phyloP scores from a whole-genome alignment of 2,888 invertebrate genomes.

The Tachina lurida region DNA sequence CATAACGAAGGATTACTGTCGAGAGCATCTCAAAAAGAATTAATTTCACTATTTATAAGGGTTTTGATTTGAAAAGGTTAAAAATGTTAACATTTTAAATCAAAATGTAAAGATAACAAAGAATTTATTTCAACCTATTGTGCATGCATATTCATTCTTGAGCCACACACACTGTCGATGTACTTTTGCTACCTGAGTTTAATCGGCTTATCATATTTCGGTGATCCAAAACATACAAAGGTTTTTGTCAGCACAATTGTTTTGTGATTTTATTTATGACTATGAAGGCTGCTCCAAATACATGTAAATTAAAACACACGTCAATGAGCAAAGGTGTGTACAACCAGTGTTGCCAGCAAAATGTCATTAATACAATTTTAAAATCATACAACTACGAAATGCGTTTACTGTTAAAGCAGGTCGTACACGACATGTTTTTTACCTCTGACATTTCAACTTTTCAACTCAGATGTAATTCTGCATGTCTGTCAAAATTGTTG shows the following conservation, averaged over 20 bases:
- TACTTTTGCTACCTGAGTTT: conserved; percentile 71
- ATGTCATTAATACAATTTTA: too few relatives aligned
- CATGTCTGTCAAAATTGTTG: too few relatives aligned
- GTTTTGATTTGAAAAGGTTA: neutral
- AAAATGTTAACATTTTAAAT: neutral
- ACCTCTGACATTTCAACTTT: too few relatives aligned
- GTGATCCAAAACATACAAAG: conserved; percentile 49
- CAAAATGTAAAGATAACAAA: conserved; percentile 4
- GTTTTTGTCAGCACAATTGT: conserved; percentile 42
- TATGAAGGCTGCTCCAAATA: neutral
- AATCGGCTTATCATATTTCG: conserved; percentile 73
- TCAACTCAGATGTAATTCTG: too few relatives aligned
- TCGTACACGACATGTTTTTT: too few relatives aligned
- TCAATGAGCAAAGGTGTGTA: neutral
- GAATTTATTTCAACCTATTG: neutral
- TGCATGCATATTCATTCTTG: conserved; percentile 7
- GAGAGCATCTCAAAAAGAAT: neutral
- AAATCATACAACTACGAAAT: too few relatives aligned
- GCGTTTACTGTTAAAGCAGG: too few relatives aligned
- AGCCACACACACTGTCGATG: conserved; percentile 71
- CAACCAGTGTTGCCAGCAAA: neutral
- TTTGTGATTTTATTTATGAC: conserved; percentile 32
- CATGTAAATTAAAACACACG: neutral
- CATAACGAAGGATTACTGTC: neutral
- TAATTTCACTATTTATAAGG: neutral